These are phyloP conservation scores for Drosophila colorata DNA, from an alignment of 2,888 invertebrate species.

Conservation along the genomic window DNA sequence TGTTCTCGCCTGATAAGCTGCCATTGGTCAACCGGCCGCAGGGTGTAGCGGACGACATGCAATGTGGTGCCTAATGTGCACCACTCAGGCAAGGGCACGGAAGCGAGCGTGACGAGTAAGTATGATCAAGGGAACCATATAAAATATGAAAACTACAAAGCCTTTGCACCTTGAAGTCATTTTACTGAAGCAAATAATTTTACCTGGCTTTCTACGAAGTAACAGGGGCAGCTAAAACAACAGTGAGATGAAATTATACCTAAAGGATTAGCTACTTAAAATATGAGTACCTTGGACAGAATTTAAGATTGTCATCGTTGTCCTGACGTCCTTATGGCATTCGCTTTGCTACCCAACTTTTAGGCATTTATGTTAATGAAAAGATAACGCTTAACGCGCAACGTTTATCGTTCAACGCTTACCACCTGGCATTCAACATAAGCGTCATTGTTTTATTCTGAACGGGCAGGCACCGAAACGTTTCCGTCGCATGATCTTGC, in stretches of 20 bases:
- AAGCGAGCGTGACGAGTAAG: constrained; percentile 67
- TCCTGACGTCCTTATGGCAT: background rate
- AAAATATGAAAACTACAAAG: constrained; percentile 65
- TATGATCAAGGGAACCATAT: constrained; percentile 12
- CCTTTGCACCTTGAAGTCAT: constrained; percentile 56
- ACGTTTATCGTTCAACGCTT: constrained; percentile 23
- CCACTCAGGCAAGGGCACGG: constrained; percentile 64
- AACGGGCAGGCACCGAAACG: constrained; percentile 41
- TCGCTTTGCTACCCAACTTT: constrained; percentile 37
- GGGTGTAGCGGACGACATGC: constrained; percentile 51
- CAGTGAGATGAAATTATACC: constrained; percentile 11
- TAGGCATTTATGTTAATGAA: constrained; percentile 73
- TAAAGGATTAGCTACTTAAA: constrained; percentile 37
- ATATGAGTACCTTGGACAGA: constrained; percentile 29
- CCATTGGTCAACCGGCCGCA: constrained; percentile 73
- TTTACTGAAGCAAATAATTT: constrained; percentile 73
- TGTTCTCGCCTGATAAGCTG: constrained; percentile 82
- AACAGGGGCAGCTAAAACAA: constrained; percentile 5
- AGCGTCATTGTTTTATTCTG: constrained; percentile 61
- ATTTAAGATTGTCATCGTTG: constrained; percentile 22
- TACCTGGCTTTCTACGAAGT: constrained; percentile 29
- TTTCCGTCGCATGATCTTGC: constrained; percentile 44
- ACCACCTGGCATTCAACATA: constrained; percentile 25
- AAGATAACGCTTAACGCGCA: constrained; percentile 68
- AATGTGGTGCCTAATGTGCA: constrained; percentile 69